Conservation (phyloP, 2,113 vertebrate genomes). For the Riparia riparia region DNA sequence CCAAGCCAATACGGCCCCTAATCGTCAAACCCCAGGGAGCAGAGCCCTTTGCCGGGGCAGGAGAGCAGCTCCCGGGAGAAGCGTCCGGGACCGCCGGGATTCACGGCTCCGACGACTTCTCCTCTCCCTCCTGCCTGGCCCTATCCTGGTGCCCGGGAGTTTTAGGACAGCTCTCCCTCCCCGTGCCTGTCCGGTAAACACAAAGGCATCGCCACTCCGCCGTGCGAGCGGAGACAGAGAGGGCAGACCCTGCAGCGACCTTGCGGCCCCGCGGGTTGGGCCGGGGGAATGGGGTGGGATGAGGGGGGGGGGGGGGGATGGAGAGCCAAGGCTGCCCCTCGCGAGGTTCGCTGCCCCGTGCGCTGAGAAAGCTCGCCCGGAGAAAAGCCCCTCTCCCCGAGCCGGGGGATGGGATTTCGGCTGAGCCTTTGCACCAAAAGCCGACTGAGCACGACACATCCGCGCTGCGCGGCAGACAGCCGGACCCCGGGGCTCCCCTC, state of each 20-base stretch:
- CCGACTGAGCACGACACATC: neutral
- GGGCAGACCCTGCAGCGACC: neutral
- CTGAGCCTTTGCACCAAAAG: neutral
- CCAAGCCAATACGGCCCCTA: neutral
- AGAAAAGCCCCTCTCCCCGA: neutral
- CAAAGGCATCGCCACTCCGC: neutral
- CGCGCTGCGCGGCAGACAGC: neutral
- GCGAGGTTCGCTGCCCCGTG: neutral
- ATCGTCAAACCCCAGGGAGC: neutral
- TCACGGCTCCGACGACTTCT: neutral
- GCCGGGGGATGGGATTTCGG: neutral
- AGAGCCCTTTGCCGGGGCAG: neutral
- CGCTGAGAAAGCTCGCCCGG: neutral
- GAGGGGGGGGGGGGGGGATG: neutral
- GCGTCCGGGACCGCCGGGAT: neutral
- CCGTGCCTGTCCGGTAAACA: neutral
- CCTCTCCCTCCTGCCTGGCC: neutral
- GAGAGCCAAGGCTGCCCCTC: neutral
- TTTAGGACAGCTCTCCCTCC: neutral
- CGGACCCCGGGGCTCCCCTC: neutral
- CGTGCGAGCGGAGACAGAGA: neutral
- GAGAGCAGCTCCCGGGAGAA: neutral
- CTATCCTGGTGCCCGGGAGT: neutral
- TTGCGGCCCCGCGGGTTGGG: neutral
- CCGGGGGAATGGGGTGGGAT: neutral